phyloP scores from a whole-genome alignment of 1,140 invertebrate species.

The Frieseomelitta varia region DNA sequence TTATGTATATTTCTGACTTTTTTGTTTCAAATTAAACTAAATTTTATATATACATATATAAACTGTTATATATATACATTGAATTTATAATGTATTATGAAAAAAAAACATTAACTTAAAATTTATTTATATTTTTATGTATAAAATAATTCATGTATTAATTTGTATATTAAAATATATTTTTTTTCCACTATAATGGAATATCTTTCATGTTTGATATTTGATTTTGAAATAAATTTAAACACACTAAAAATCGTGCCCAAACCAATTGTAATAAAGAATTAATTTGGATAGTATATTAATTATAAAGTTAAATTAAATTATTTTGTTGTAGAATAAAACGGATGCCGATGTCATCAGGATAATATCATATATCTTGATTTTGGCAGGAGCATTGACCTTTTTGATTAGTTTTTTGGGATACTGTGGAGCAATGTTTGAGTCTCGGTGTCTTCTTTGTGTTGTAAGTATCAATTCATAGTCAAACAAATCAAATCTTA shows the following conservation, averaged over 20 bases:
- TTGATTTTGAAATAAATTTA: background rate
- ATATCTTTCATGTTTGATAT: background rate
- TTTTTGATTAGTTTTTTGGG: constrained; percentile 93
- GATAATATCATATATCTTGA: constrained; percentile 88
- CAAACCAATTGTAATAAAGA: background rate
- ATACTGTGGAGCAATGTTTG: constrained; percentile 92
- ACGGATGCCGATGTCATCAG: constrained; percentile 83
- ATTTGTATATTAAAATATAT: too few species aligned
- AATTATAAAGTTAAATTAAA: background rate
- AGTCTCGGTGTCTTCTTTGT: constrained; percentile 90
- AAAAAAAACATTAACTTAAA: too few species aligned
- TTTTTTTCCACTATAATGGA: too few species aligned
- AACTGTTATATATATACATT: too few species aligned
- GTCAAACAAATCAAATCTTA: background rate
- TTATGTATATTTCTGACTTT: too few species aligned
- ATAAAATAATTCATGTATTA: too few species aligned
- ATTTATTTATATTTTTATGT: too few species aligned
- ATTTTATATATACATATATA: too few species aligned
- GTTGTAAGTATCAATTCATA: constrained; percentile 84
- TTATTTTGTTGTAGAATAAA: constrained; percentile 65
- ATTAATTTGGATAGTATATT: background rate
- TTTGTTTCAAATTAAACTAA: too few species aligned
- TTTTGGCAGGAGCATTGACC: constrained; percentile 90
- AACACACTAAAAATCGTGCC: background rate
- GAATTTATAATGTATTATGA: too few species aligned